phyloP scores from a whole-genome alignment of 2,888 invertebrate genomes.

The Argyra leucocephala region DNA sequence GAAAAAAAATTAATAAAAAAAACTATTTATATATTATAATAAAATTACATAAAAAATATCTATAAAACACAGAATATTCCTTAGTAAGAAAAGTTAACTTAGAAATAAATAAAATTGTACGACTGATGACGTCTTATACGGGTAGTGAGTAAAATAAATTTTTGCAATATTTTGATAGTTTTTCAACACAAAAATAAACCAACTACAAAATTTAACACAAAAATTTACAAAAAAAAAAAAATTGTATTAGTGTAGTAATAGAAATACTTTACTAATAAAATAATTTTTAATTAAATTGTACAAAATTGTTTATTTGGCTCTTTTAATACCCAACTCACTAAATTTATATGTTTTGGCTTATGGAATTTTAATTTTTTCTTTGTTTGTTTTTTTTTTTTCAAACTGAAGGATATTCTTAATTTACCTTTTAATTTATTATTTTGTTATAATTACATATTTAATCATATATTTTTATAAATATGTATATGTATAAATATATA shows the following conservation, averaged over 20 bases:
- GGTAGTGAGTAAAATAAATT: conserved; percentile 1
- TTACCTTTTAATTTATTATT: background rate
- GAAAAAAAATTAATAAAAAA: no score
- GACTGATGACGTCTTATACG: conserved; percentile 4
- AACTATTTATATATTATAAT: no score
- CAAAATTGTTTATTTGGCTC: background rate
- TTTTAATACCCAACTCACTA: background rate
- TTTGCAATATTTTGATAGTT: background rate
- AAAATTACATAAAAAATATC: no score
- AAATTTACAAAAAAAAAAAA: background rate
- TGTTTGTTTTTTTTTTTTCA: background rate
- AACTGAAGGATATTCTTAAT: background rate
- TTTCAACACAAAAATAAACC: background rate
- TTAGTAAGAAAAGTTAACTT: no score
- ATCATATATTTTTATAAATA: no score
- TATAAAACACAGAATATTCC: no score
- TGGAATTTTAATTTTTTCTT: background rate
- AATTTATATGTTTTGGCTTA: background rate
- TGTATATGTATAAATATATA: background rate
- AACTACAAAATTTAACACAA: background rate
- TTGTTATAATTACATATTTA: background rate
- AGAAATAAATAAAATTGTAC: background rate
- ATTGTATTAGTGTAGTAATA: background rate
- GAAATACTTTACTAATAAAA: background rate
- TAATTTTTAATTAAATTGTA: background rate